Conservation (phyloP, 1,140 invertebrate genomes). For the Eriocheir sinensis region DNA sequence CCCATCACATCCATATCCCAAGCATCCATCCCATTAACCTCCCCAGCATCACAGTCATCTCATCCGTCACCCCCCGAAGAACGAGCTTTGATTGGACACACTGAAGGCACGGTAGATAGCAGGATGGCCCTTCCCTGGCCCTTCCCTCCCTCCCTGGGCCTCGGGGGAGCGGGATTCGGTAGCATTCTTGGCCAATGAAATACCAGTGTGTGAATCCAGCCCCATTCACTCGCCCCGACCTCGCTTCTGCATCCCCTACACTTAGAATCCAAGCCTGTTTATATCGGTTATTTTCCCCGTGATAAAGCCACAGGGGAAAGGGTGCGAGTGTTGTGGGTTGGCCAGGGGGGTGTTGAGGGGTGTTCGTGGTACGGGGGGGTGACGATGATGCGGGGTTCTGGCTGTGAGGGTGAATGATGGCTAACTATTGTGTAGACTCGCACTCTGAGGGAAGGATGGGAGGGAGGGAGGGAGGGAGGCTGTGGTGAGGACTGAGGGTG, state of each 20-base stretch:
- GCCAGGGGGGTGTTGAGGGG: not conserved
- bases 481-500: not conserved
- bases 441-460: not conserved
- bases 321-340: not conserved
- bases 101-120: constrained; percentile 35
- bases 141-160: not conserved
- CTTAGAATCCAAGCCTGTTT: not conserved
- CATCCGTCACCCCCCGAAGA: constrained; percentile 6
- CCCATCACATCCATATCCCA: not conserved
- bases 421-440: not conserved
- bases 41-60: not conserved
- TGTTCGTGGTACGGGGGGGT: not conserved
- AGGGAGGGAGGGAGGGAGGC: not conserved
- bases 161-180: constrained; percentile 48
- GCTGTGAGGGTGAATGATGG: not conserved
- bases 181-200: constrained; percentile 65
- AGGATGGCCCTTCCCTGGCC: not conserved
- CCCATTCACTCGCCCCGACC: constrained; percentile 44
- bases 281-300: not conserved
- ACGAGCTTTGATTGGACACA: constrained; percentile 36
- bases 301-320: not conserved
- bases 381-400: not conserved
- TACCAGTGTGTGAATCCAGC: constrained; percentile 69
- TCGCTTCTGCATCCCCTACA: constrained; percentile 38
- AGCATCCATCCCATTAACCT: not conserved